Base-by-base conservation (phyloP, 2,797 vertebrate genomes). In the Cuniculus paca region DNA sequence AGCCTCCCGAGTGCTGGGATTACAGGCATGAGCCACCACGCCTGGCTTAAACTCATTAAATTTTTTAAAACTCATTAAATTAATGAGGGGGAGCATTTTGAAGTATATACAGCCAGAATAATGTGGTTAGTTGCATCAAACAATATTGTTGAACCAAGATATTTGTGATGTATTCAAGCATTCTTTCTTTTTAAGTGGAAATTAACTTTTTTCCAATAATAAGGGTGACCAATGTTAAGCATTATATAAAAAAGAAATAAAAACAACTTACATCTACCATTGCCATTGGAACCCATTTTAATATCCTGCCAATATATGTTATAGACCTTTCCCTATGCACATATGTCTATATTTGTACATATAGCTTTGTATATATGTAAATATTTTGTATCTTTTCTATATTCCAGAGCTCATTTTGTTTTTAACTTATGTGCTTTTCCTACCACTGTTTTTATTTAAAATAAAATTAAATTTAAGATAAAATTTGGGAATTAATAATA, bases 181-280 rank as follows among this genome's bases (percentile, higher is more conserved):
- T 72, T 79, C 26, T 60, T 81, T 92, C 65, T 79, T 86, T 75
- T 90, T 82, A 93, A 90, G 24, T 48, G 42, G 63, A 90, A 96
- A 91, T 31, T 88, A n/a, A 24, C n/a, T 56, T 56, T 88, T 88
- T 42, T 24, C 36, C 54, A 68, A 42, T 65, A 93, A 54, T 79
- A 75, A 72, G 31, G 50, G 50, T 81, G n/a, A 22, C 45, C 34
- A 48, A n/a, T 56, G 31, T 31, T 61, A 88, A 74, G 5, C 10
- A 94, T 58, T 92, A 77, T 31, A 39, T 7, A 45, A 88, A 87
- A 75, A 90, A 34, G 48, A 45, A 88, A 45, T 74, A 54, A 78
- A 90, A 77, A 60, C 10, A 78, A 68, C 56, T 84, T 94, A 54
- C 56, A 48, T 61, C 20, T 19, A 61, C 12, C 28, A 85, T 20